Evolutionary conservation across 2,797 vertebrate species (phyloP).

Genomic region (Macrochelys suwanniensis): DNA sequence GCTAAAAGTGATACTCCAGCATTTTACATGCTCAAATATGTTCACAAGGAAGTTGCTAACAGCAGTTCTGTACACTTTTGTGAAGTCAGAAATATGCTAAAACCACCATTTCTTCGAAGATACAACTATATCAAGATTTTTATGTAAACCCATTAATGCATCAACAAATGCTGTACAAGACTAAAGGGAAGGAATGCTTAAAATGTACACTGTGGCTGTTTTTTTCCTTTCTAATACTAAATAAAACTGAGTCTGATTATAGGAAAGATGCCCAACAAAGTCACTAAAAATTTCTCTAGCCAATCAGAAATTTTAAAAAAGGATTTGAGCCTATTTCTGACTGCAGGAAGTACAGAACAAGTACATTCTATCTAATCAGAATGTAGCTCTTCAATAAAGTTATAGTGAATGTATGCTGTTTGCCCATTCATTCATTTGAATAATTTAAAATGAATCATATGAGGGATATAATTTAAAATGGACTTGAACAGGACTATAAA

Average conservation of each 20-base stretch:
- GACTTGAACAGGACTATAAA: not conserved
- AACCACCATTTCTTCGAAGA: slow-evolving; percentile 6
- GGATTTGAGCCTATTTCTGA: slow-evolving; percentile 35
- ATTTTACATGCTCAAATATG: fast-evolving
- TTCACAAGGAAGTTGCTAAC: not conserved
- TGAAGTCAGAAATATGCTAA: not conserved
- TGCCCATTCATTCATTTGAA: slow-evolving; percentile 50
- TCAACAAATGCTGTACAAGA: not conserved
- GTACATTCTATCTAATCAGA: slow-evolving; percentile 14
- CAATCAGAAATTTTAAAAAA: not conserved
- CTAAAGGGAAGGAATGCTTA: slow-evolving; percentile 24
- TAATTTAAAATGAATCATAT: slow-evolving; percentile 47
- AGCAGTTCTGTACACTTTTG: not conserved
- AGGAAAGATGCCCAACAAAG: slow-evolving; percentile 45
- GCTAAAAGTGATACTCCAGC: not conserved
- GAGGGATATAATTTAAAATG: not conserved
- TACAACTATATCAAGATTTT: not conserved
- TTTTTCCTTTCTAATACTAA: slow-evolving; percentile 37
- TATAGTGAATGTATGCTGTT: slow-evolving; percentile 31
- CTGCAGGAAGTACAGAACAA: not conserved
- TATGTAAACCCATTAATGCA: not conserved
- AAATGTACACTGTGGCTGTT: slow-evolving; percentile 50
- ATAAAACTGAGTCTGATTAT: slow-evolving; percentile 60
- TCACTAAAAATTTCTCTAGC: slow-evolving; percentile 33
- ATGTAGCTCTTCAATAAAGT: slow-evolving; percentile 24